These are phyloP conservation scores for Hepsetus odoe DNA, from an alignment of 2,113 vertebrate genomes.

Conservation along the genomic window DNA sequence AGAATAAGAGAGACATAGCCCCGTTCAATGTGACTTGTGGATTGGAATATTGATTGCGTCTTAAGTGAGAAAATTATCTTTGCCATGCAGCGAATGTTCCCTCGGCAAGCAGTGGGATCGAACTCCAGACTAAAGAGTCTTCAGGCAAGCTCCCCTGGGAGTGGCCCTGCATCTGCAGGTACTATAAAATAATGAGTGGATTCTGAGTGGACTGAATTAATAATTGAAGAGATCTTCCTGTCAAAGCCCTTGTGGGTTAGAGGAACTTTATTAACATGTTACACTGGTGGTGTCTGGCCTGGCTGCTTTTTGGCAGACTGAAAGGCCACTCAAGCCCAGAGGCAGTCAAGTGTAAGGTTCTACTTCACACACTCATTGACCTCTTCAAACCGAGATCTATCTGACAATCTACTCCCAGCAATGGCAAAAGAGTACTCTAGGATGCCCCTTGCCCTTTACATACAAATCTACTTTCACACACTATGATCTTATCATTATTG, in stretches of 20 bases:
- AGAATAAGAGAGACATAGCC: slow-evolving; percentile 15
- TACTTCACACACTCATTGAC: slow-evolving; percentile 36
- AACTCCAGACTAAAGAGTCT: slow-evolving; percentile 41
- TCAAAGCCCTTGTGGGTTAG: slow-evolving; percentile 45
- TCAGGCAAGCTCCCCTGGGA: slow-evolving; percentile 30
- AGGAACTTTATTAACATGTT: slow-evolving; percentile 55
- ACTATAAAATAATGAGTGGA: slow-evolving; percentile 63
- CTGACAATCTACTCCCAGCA: slow-evolving; percentile 28
- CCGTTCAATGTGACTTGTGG: slow-evolving; percentile 56
- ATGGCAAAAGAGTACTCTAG: slow-evolving; percentile 15
- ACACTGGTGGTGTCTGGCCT: slow-evolving; percentile 38
- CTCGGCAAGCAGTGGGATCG: slow-evolving; percentile 26
- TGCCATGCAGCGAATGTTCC: slow-evolving; percentile 57
- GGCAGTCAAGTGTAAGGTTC: slow-evolving; percentile 28
- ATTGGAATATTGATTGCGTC: slow-evolving; percentile 68
- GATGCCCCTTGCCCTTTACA: not conserved
- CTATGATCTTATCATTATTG: slow-evolving; percentile 16
- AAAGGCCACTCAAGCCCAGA: slow-evolving; percentile 37
- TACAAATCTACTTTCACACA: slow-evolving; percentile 19
- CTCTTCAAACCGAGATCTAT: slow-evolving; percentile 4
- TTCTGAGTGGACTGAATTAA: slow-evolving; percentile 58
- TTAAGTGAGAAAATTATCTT: slow-evolving; percentile 55
- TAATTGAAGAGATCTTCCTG: slow-evolving; percentile 56
- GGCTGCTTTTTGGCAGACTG: slow-evolving; percentile 41
- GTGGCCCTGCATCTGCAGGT: slow-evolving; percentile 49